Base-by-base conservation (phyloP, 2,797 vertebrate species). In the Hippocampus kuda region DNA sequence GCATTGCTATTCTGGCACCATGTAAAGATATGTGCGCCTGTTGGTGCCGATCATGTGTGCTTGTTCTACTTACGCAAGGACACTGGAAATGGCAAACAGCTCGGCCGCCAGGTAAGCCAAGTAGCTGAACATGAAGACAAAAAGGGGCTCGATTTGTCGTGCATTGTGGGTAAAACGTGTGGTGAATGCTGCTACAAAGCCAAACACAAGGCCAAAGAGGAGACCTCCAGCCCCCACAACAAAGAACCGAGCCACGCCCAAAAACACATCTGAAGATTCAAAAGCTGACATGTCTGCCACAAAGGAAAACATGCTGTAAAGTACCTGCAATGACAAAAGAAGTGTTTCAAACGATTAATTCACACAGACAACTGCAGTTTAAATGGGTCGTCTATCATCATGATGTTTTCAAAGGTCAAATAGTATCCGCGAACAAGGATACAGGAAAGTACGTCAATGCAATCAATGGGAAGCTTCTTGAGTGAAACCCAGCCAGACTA, bases 101-200 rank as follows among this genome's bases (percentile, higher is more conserved):
- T 98, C 96, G 0, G 94, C 92, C 62, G 93, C 91, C 81, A 97
- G 90, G 79, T 98, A 98, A 48, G 94, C 93, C 85, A 98, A 84
- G 83, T 97, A 98, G 86, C 94, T 95, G 89, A 91, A 98, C 88
- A 98, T 90, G 90, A 98, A 97, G 88, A 98, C 92, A 72, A 98
- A 96, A 57, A 98, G 92, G 2, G 96, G 95, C 87, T 98, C 95
- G 38, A 98, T 95, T 80, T 94, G 93, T 54, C 92, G 89, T 68
- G 94, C 93, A 64, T 93, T 96, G 84, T 92, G 88, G 9, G 95
- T 97, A 89, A 96, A 97, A 27, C 95, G 93, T 0, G 96, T 96
- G 73, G 94, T 97, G 85, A 98, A 96, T 5, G 95, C 94, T 0
- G 94, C 94, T 81, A 89, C 90, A 62, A 98, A 94, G 74, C 94